A percentile compares a stretch with the other conserved stretches of the same genome.
Conservation (phyloP, 2,113 vertebrate species). For the Podarcis cretensis region DNA sequence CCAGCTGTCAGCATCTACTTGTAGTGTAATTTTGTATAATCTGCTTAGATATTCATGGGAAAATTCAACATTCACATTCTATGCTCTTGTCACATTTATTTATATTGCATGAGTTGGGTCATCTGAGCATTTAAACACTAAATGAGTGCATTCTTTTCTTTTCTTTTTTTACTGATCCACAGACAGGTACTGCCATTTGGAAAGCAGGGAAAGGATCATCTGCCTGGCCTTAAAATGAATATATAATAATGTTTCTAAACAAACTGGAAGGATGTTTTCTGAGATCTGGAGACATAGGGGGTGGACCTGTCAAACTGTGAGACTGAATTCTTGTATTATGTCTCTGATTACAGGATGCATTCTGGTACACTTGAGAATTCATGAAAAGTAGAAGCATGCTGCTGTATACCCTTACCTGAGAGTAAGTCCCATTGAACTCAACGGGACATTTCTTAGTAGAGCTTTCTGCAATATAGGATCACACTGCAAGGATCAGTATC, state of each 20-base stretch:
- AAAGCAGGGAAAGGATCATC: constrained; percentile 19
- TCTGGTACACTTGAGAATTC: not conserved
- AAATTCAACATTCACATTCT: constrained; percentile 44
- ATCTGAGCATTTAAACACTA: constrained; percentile 52
- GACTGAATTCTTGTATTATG: not conserved
- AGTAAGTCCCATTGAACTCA: no score
- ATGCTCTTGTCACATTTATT: constrained; percentile 48
- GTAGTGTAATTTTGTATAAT: constrained; percentile 53
- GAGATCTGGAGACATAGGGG: not conserved
- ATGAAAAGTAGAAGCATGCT: not conserved
- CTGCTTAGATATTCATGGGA: constrained; percentile 49
- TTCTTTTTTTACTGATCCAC: constrained; percentile 19
- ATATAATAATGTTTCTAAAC: not conserved
- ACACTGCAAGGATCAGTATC: no score
- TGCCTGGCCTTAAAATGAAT: not conserved
- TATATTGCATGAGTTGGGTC: constrained; percentile 34
- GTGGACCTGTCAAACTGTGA: not conserved
- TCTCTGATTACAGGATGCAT: not conserved
- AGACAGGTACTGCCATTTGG: constrained; percentile 35
- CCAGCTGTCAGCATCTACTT: constrained; percentile 44
- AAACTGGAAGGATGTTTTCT: not conserved
- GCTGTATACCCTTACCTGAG: no score
- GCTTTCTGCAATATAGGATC: no score
- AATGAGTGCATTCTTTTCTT: constrained; percentile 47
- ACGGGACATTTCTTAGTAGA: no score